Evolutionary conservation across 2,888 invertebrate genomes (phyloP), one percentile per base, ranked within the genome.

Genomic region (Cynaeus angustus): DNA sequence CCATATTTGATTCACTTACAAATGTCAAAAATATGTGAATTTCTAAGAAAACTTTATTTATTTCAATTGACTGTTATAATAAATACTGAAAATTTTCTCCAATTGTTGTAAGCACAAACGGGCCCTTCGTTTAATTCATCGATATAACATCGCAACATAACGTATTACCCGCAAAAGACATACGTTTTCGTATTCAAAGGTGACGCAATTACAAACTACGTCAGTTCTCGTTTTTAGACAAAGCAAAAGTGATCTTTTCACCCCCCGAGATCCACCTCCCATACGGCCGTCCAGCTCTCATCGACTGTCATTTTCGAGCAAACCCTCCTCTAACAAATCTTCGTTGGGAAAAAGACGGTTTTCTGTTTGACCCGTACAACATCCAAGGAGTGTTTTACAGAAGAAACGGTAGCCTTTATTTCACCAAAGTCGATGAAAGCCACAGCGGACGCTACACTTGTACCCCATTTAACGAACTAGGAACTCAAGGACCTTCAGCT

Each of bases 291-390:
- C 90, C 93, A 3, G 94, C 93, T 6, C 89, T 94, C 66, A 88
- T 98, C 66, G 95, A 96, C 85, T 98, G 98, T 83, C 95, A 96
- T 84, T 95, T 95, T 82, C 91, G 95, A 78, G 94, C 97, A 3
- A 97, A 97, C 87, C 98, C 97, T 10, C 94, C 96, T 6, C 87
- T 97, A 75, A 94, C 94, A 58, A 94, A 94, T 82, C 87, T 97
- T 66, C 91, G 94, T 74, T 98, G 98, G 97, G 95, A 95, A 83
- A 97, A 97, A 84, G 96, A 97, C 83, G 95, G 95, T 12, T 92
- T 95, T 78, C 89, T 95, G 0, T 96, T 94, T 84, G 95, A 96
- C 83, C 95, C 96, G 0, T 94, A 94, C 86, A 94, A 95, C 84
- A 94, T 95, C 46, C 94, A 90, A 73, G 95, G 95, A 12, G 95